Evolutionary conservation across 2,797 vertebrate genomes (phyloP), one percentile per base, ranked within the genome.

Genomic region (Neoniphon sammara): DNA sequence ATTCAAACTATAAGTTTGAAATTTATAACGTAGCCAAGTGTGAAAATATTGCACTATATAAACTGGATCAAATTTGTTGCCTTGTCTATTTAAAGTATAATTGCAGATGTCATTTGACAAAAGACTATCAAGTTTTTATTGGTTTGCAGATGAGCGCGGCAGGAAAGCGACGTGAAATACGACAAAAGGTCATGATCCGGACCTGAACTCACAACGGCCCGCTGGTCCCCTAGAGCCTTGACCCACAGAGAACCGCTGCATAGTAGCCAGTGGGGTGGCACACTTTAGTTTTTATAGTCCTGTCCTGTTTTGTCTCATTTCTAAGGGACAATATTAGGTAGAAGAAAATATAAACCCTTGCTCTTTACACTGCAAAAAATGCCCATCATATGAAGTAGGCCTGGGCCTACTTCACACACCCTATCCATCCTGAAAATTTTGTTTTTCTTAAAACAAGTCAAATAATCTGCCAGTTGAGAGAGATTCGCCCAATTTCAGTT

Each of bases 101-200:
- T 10, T 12, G 3, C 23, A 20, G 14, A 2, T 17, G 18, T 23
- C 9, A 20, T 39, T 54, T 46, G 1, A 0, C 4, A 2, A 23
- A 56, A 25, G 27, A 23, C 4, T 66, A 42, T 61, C n/a, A 5
- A 1, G 9, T 57, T 46, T 12, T 30, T 39, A 27, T 17, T 59
- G 17, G 4, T 49, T 56, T 27, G 15, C 54, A 12, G 57, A 17
- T 63, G 23, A 58, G 23, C 59, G 36, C 27, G 55, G 17, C 7
- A 27, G 46, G 10, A 31, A 73, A 57, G 25, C 8, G 21, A 44
- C 15, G 15, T 52, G 54, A 30, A 57, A 55, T 54, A 31, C 49
- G 5, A 47, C 73, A 50, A 27, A 66, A 85, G 78, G 76, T 83
- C 83, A 85, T 21, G 64, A 68, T 75, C 60, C 63, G 57, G 39